Base-by-base conservation (phyloP, 2,888 invertebrate species). In the Linyphia triangularis region DNA sequence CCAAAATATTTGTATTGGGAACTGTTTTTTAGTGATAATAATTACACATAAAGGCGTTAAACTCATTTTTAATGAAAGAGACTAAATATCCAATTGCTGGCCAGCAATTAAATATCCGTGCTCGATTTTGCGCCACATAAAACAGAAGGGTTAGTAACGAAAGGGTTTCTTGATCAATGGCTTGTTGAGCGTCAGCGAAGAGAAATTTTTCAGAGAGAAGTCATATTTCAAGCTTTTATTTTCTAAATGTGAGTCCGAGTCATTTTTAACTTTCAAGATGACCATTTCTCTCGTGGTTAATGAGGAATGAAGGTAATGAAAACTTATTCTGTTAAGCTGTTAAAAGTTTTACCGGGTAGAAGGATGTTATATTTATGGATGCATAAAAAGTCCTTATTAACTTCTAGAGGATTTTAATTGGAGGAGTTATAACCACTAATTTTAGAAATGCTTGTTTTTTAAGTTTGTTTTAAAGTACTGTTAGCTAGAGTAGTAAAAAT, bases 151-250 rank as follows among this genome's bases (percentile, higher is more conserved):
- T 22, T 19, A 19, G 84, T 67, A 77, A 59, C 75, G 65, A 84
- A 84, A 77, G 84, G 57, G 77, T 72, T 61, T 65, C 63, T 84
- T 73, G 73, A 84, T 77, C 77, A 84, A 84, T 84, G 43, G 67
- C 67, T 77, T 57, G 26, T 77, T 75, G 75, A 84, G 67, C 75
- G 69, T 57, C 59, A 16, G 51, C 51, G 69, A 59, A 70, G 30
- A 30, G 51, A 69, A 51, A 40, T 77, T 77, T 84, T 84, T 67
- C 73, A 9, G 30, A 24, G 22, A 28, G 43, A 24, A 22, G 83
- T 65, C 51, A 84, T 84, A 84, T 73, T 73, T 63, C 77, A 63
- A 63, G 22, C 61, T 77, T 78, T 78, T 67, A 59, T 73, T 73
- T 33, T 22, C 30, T 59, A 73, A 73, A 73, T 73, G 73, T 59